A percentile compares a stretch with the other conserved stretches of the same genome.
Conservation (phyloP, 2,113 vertebrate genomes). For the Zootoca vivipara region DNA sequence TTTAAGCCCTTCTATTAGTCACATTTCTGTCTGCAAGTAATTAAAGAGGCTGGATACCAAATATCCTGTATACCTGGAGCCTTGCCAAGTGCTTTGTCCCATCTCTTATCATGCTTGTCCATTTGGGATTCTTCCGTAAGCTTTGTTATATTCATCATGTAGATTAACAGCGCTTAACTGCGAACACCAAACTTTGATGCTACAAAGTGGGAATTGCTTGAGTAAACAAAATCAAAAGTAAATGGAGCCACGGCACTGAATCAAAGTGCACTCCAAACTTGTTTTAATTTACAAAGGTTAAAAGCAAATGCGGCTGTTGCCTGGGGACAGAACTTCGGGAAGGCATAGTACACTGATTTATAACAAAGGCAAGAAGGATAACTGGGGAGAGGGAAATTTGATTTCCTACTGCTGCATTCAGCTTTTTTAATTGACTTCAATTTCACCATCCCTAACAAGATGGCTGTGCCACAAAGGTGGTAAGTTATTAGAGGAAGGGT, state of each 20-base stretch:
- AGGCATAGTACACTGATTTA: conserved; percentile 35
- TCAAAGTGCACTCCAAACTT: conserved; percentile 61
- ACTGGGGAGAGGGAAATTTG: conserved; percentile 34
- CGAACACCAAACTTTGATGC: conserved; percentile 70
- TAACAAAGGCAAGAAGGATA: conserved; percentile 45
- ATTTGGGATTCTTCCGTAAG: conserved; percentile 62
- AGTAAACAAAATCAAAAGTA: conserved; percentile 68
- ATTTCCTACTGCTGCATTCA: conserved; percentile 49
- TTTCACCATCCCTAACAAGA: conserved; percentile 14
- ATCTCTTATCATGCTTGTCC: conserved; percentile 60
- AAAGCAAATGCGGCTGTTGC: conserved; percentile 65
- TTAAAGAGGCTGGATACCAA: conserved; percentile 64
- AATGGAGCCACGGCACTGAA: conserved; percentile 62
- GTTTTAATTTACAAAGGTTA: conserved; percentile 68
- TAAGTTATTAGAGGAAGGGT: background rate
- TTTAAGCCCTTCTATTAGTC: conserved; percentile 51
- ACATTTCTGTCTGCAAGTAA: conserved; percentile 44
- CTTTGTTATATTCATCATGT: conserved; percentile 65
- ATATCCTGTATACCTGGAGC: conserved; percentile 36
- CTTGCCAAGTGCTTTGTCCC: conserved; percentile 56
- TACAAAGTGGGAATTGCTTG: conserved; percentile 66
- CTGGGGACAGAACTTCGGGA: conserved; percentile 55
- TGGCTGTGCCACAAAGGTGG: background rate
- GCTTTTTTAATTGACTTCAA: conserved; percentile 52
- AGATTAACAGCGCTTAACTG: conserved; percentile 67